These are phyloP conservation scores for Arrhopalites spinosus DNA, from an alignment of 2,888 invertebrate species.

Conservation along the genomic window DNA sequence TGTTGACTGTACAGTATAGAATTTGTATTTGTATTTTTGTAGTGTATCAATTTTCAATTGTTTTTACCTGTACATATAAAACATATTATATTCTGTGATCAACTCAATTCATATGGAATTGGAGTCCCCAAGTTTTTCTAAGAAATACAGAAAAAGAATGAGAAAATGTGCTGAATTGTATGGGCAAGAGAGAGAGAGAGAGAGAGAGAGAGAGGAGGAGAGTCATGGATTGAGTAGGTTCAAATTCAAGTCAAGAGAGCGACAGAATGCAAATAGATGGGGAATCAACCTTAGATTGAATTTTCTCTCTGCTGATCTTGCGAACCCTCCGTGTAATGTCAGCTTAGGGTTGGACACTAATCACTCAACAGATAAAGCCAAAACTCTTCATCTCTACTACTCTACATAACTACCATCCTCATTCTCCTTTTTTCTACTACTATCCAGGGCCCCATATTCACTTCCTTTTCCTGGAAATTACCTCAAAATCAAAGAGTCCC, in stretches of 20 bases:
- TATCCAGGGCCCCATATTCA: no score
- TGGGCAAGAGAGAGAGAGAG: neutral
- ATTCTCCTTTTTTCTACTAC: no score
- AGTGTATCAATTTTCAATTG: no score
- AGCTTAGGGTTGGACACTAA: slow-evolving; percentile 26
- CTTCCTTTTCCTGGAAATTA: no score
- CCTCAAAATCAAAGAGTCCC: no score
- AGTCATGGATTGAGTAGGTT: neutral
- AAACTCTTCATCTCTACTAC: neutral
- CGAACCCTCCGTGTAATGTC: slow-evolving; percentile 1
- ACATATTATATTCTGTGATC: no score
- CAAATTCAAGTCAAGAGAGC: neutral
- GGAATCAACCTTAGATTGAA: slow-evolving; percentile 13
- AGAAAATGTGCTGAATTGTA: neutral
- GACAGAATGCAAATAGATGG: neutral
- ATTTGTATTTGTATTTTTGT: no score
- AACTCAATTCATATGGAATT: no score
- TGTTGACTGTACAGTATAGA: no score
- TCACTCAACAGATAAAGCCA: slow-evolving; percentile 21
- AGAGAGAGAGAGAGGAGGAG: neutral
- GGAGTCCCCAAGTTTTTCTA: no score
- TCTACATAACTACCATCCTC: no score
- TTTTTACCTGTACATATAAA: no score
- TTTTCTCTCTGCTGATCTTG: neutral
- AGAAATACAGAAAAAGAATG: neutral